Base-by-base conservation (phyloP, 2,797 vertebrate genomes). In the Protosalanx chinensis region DNA sequence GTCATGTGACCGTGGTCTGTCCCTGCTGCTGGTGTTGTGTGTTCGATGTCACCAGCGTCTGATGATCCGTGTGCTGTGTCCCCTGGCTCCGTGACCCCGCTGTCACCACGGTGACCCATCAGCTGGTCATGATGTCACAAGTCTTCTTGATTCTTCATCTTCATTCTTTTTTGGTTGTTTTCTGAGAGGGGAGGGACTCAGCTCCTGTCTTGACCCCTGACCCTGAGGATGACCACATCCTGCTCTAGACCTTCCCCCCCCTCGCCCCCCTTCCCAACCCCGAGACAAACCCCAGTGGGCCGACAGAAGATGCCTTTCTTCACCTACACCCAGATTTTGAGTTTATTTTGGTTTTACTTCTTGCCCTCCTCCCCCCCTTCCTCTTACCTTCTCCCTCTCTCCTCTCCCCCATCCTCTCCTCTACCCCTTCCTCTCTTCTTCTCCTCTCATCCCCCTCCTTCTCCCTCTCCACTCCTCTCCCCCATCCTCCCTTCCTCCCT, bases 291-390 rank as follows among this genome's bases (percentile, higher is more conserved):
- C 16, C 12, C 70, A 71, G 69, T 80, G 74, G 81, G 37, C 37
- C 1, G 37, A 72, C 72, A 20, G 66, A 49, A 71, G 67, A 33
- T 16, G 62, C 81, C 81, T 64, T 10, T 63, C 82, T 80, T 63
- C 84, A 73, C 76, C 81, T n/a, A 51, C 83, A 46, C 81, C 84
- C 80, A 81, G 37, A 80, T 58, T 88, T 88, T 88, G 88, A 87
- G 86, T 89, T 89, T 89, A 83, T 88, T 87, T 46, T 86, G 86
- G 87, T 81, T 90, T 90, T 89, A 81, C 89, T 89, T 87, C 79
- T 88, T 81, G 68, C 83, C 84, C 76, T 81, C 56, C 51, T 37
- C 80, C 78, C 77, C n/a, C 23, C 87, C 84, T 81, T 84, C 83
- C 33, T 6, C 33, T 35, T 35, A 4, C 6, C 33, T 6, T 6